These are phyloP conservation scores for Oceanodroma tethys DNA, from an alignment of 2,113 vertebrate species.

Conservation along the genomic window DNA sequence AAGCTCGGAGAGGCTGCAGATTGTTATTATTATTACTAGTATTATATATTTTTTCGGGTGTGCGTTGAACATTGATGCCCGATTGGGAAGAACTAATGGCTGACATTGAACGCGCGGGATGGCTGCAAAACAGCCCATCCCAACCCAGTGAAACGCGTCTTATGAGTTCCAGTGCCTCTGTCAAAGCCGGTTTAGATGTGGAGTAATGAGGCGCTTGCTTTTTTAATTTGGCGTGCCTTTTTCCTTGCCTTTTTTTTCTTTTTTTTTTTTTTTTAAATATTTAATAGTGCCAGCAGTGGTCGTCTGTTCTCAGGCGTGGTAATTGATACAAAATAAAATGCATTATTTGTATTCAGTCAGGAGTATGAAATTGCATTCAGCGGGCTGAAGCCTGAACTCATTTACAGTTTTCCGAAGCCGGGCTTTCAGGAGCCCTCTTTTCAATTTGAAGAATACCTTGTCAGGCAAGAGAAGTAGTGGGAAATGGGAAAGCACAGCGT, in stretches of 20 bases:
- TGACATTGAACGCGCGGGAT: conserved; percentile 35
- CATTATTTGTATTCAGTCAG: conserved; percentile 48
- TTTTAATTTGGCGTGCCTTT: conserved; percentile 36
- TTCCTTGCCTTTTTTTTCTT: neutral
- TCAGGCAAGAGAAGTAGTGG: conserved; percentile 36
- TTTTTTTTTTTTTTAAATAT: neutral
- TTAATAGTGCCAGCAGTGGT: neutral
- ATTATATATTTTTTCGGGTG: conserved; percentile 72
- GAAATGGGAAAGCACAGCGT: conserved; percentile 16
- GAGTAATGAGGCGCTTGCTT: conserved; percentile 46
- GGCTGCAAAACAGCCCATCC: conserved; percentile 48
- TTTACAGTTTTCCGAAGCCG: conserved; percentile 29
- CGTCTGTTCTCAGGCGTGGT: conserved; percentile 39
- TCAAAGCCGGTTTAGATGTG: conserved; percentile 37
- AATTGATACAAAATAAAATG: conserved; percentile 68
- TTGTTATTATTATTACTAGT: conserved; percentile 67
- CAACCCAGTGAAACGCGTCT: neutral
- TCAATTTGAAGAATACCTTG: conserved; percentile 64
- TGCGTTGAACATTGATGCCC: conserved; percentile 68
- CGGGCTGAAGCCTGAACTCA: conserved; percentile 53
- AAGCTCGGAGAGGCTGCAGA: conserved; percentile 66
- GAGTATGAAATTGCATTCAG: conserved; percentile 41
- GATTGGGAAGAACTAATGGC: conserved; percentile 78
- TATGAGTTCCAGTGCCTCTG: conserved; percentile 9
- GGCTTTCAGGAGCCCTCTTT: conserved; percentile 53